Base-by-base conservation (phyloP, 2,113 vertebrate genomes). In the Mormoops blainvillei region DNA sequence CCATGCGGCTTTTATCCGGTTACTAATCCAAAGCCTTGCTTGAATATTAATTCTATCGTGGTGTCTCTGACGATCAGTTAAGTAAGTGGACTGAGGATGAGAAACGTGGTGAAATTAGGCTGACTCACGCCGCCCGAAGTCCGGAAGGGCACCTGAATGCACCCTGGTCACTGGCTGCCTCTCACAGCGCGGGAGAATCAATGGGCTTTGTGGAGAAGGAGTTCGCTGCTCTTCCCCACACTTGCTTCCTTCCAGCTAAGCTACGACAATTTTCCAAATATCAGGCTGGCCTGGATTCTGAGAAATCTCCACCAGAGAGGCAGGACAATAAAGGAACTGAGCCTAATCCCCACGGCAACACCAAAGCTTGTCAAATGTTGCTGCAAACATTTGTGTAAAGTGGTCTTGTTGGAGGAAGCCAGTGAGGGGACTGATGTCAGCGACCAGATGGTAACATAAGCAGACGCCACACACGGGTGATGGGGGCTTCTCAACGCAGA, bases 391-490 rank as follows among this genome's bases (percentile, higher is more conserved):
- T 92, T 83, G 12, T 68, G 36, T 33, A 65, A 61, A 92, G 38
- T 83, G 67, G 84, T 76, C 81, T 88, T 74, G 52, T 61, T 76
- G 86, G 82, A 84, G 87, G 20, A 87, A 92, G 65, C 28, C 19
- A 20, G 85, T 6, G 4, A 96, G 88, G 97, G 92, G 88, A 84
- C 92, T 92, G 87, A 78, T 90, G 87, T 95, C 96, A 94, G 96
- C 41, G 58, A 76, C 92, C 96, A 97, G 97, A 96, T 95, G 96
- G 97, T 43, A 61, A 48, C 1, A 84, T 56, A 7, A 2, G 73
- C 94, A 93, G 76, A 91, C 63, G 68, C 1, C 0, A 68, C 12
- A 20, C 82, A 61, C 50, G 81, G 68, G 88, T 96, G 94, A 84
- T 87, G 71, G 36, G 61, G 67, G 68, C 14, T 92, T 83, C 90